Evolutionary conservation across 2,888 invertebrate genomes (phyloP), one percentile per base, ranked within the genome.

Genomic region (Venusia cambrica): DNA sequence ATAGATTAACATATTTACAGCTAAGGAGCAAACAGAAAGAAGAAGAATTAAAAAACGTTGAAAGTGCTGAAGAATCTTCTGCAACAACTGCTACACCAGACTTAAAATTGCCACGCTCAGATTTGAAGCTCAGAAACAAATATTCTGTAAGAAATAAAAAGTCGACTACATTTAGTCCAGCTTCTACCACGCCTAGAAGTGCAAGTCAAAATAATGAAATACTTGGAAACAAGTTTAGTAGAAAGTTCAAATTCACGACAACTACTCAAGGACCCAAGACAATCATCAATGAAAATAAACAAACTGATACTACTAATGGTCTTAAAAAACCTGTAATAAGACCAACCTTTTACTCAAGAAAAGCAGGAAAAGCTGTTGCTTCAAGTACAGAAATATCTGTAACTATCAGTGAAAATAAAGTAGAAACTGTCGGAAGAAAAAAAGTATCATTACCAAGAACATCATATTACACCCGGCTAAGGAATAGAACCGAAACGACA

Each of bases 221-320:
- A 50, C 52, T 61, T 5, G 28, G 49, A 5, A 70, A 65, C 12
- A 87, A 83, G 54, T 85, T 67, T 42, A 81, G 51, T 31, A 73
- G 84, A 59, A 85, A 80, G 60, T 67, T 73, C 22, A 81, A 81
- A 64, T 45, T 56, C 6, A 64, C 69, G 10, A 66, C 75, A 10
- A 69, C 72, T 5, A 61, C 64, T 4, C 69, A 63, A 37, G 30
- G 60, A 22, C 54, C 78, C 2, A 63, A 52, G 35, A 37, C 37
- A 21, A 72, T 71, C 37, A 56, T 33, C 7, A 36, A 51, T 27
- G 37, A 43, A 11, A 60, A 18, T 11, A 75, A 66, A 55, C 52
- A 50, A 12, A 36, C 59, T 22, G 73, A 73, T 45, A 46, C 50
- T 10, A 68, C 42, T 30, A 61, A 49, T 27, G 29, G 55, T 1